phyloP scores from a whole-genome alignment of 92 coral and sea anemone species.

The Galaxea fascicularis region DNA sequence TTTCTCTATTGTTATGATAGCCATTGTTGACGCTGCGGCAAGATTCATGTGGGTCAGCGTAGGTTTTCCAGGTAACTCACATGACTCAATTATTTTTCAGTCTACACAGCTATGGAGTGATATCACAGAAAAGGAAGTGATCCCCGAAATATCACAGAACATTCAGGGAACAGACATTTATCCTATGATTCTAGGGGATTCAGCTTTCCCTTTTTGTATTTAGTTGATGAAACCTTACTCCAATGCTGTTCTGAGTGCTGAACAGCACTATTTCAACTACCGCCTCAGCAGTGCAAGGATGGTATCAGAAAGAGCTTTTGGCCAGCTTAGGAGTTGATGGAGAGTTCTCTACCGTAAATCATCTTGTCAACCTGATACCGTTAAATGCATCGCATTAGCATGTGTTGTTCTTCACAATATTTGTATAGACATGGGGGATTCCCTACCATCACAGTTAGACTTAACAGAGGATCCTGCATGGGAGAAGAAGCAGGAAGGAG shows the following conservation, averaged over 20 bases:
- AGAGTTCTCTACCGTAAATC: slow-evolving; percentile 5
- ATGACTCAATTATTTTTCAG: slow-evolving; percentile 7
- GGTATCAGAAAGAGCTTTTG: slow-evolving; percentile 47
- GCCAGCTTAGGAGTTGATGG: too few species aligned
- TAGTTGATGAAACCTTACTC: too few species aligned
- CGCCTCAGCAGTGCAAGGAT: slow-evolving; percentile 54
- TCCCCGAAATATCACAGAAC: slow-evolving; percentile 29
- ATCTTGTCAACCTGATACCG: background rate
- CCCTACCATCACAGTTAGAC: background rate
- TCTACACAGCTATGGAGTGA: slow-evolving; percentile 44
- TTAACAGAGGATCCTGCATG: background rate
- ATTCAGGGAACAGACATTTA: slow-evolving; percentile 8
- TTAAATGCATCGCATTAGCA: background rate
- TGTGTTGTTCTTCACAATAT: background rate
- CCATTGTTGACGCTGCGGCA: too few species aligned
- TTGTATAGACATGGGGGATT: background rate
- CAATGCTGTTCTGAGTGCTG: slow-evolving; percentile 39
- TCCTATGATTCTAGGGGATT: background rate
- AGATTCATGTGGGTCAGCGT: background rate
- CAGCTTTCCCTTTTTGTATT: slow-evolving; percentile 11
- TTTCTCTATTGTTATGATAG: too few species aligned
- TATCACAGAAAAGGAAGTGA: slow-evolving; percentile 10
- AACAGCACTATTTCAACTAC: slow-evolving; percentile 18
- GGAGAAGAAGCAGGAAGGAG: background rate
- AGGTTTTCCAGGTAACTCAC: slow-evolving; percentile 5